Evolutionary conservation across 2,888 invertebrate genomes (phyloP).

Genomic region (Orthosia cruda): DNA sequence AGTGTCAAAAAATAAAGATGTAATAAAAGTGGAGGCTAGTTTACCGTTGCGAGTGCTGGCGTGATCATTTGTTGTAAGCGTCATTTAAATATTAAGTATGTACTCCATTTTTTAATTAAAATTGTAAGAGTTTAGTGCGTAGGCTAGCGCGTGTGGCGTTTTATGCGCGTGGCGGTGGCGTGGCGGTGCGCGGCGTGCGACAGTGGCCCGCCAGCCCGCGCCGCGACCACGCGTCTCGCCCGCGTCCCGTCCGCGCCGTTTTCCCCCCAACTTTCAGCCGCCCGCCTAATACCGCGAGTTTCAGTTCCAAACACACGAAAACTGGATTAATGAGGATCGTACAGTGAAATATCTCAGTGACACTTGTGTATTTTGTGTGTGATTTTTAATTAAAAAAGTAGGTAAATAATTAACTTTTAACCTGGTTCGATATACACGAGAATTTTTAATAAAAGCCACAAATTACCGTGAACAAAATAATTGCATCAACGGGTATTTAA

Average conservation of each 20-base stretch:
- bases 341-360: conserved; percentile 70
- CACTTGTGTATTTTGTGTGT: conserved; percentile 70
- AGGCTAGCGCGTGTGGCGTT: conserved; percentile 75
- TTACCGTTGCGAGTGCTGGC: conserved; percentile 47
- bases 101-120: conserved; percentile 66
- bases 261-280: conserved; percentile 71
- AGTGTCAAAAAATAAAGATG: conserved; percentile 46
- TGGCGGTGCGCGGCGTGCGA: conserved; percentile 69
- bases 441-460: conserved; percentile 1
- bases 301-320: conserved; percentile 66
- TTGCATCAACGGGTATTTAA: background rate
- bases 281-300: conserved; percentile 71
- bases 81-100: conserved; percentile 66
- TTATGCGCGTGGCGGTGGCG: conserved; percentile 74
- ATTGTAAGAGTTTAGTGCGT: conserved; percentile 61
- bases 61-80: conserved; percentile 58
- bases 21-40: conserved; percentile 53
- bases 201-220: conserved; percentile 85
- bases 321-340: conserved; percentile 73
- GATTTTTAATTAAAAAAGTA: conserved; percentile 52
- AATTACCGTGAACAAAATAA: background rate
- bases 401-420: conserved; percentile 29
- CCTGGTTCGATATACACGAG: background rate
- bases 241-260: conserved; percentile 55
- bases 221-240: conserved; percentile 80